Base-by-base conservation (phyloP, 2,888 invertebrate genomes). In the Candidula unifasciata region DNA sequence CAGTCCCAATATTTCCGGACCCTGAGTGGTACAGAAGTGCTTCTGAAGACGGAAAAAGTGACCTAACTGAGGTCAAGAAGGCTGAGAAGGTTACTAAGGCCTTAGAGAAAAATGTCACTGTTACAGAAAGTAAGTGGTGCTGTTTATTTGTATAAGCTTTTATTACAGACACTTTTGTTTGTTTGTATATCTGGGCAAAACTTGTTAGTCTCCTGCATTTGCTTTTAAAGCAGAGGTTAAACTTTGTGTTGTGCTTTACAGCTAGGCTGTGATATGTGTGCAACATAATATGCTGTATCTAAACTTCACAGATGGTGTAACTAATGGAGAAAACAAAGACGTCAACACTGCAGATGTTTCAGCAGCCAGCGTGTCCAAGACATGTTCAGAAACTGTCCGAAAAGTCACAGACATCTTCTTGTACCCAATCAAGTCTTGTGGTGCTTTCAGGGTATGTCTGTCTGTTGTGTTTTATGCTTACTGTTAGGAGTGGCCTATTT, bases 391-490 rank as follows among this genome's bases (percentile, higher is more conserved):
- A n/a, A 82, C 87, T 68, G 87, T 79, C 6, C 87, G 89, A 66
- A 84, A 86, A 71, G 87, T 92, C 60, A 89, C 89, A 13, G 88
- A 95, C 86, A 95, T 96, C 87, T 96, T 95, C 91, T 95, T 98
- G 76, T 98, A 97, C 93, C 98, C 98, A 0, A 95, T 98, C 10
- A 98, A 98, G 94, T 98, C 98, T 0, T 98, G 98, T 94, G 97
- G 96, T 0, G 96, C 96, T 13, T 96, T 96, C 91, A 95, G 89
- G 88, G 92, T 91, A 80, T 82, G 87, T 80, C 44, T 60, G 18
- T 5, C 35, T n/a, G n/a, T 24, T 24, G 21, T 57, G 21, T 27
- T n/a, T 30, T 68, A 27, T 13, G 21, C 27, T 5, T 30, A n/a
- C n/a, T n/a, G n/a, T n/a, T n/a, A n/a, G n/a, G n/a, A n/a, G n/a